Base-by-base conservation (phyloP, 92 coral and sea anemone genomes). In the Pocillopora meandrina region DNA sequence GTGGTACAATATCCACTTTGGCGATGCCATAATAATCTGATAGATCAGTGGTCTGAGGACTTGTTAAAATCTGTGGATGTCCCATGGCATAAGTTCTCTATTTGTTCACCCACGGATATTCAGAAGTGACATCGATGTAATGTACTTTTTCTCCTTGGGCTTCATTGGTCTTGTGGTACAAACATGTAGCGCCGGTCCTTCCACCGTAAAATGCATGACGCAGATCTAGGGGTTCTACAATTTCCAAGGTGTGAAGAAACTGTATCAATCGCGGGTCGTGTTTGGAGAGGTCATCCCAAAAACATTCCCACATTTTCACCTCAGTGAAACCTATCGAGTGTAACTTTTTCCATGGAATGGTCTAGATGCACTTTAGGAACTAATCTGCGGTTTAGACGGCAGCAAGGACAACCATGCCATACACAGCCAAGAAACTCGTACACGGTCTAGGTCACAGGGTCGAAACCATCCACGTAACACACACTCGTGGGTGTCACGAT, bases 21-120 rank as follows among this genome's bases (percentile, higher is more conserved):
- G 71, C 78, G 31, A 70, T 56, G 2, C 79, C 86, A 52, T 71
- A 82, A 42, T 79, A 79, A 36, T 5, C 11, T 31, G 72, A 47
- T 35, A 82, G 9, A 35, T 82, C 35, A 26, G 26, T 26, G 26
- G 26, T 31, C 17, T 34, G 73, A 1, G 85, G 77, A 19, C 63
- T 14, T 21, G 63, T 23, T 20, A 72, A 15, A 63, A 82, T 58
- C 35, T 55, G 58, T 12, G 70, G 86, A 62, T 82, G 86, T 16
- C 56, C 70, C 2, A 82, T 18, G 8, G 79, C 79, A 47, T 81
- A 70, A 65, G 69, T 55, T 11, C 58, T 59, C 42, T 33, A 23
- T 34, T 82, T 82, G 72, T 82, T 56, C 26, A 71, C 12, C n/a
- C 19, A 10, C 36, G 5, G 1, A 35, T 58, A 10, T 14, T 26